Conservation (phyloP, 2,113 vertebrate species). For the Tenrec ecaudatus region DNA sequence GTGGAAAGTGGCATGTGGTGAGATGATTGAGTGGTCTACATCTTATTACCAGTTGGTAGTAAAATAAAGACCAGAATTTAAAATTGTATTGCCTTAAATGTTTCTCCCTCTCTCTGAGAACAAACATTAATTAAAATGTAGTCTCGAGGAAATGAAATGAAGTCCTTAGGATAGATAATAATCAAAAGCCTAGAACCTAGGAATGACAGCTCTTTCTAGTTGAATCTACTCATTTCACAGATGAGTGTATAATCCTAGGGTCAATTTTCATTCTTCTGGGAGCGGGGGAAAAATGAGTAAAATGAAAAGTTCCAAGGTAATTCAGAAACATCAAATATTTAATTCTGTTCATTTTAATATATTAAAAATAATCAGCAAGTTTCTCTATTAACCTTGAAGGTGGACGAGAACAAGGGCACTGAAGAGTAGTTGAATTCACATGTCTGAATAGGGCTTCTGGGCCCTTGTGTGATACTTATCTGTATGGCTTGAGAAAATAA, state of each 20-base stretch:
- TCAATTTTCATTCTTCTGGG: not conserved
- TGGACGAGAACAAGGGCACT: not conserved
- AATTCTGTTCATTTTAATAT: not conserved
- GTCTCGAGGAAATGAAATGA: not conserved
- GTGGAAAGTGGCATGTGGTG: not conserved
- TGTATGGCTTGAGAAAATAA: not conserved
- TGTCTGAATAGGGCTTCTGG: not conserved
- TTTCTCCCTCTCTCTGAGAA: not conserved
- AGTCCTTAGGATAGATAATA: too few relatives aligned
- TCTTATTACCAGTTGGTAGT: not conserved
- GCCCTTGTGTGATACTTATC: not conserved
- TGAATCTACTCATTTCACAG: not conserved
- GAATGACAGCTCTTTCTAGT: too few relatives aligned
- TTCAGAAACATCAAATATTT: conserved; percentile 12
- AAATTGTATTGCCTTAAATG: not conserved
- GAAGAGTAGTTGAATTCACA: not conserved
- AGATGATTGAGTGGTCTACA: not conserved
- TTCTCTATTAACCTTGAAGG: not conserved
- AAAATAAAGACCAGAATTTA: not conserved
- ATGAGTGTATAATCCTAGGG: not conserved
- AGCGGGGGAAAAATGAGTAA: not conserved
- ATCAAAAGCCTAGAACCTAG: too few relatives aligned
- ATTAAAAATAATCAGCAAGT: not conserved
- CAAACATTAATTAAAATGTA: not conserved
- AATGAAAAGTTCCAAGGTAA: not conserved